Conservation (phyloP, 2,888 invertebrate genomes). For the Andrena dorsata region DNA sequence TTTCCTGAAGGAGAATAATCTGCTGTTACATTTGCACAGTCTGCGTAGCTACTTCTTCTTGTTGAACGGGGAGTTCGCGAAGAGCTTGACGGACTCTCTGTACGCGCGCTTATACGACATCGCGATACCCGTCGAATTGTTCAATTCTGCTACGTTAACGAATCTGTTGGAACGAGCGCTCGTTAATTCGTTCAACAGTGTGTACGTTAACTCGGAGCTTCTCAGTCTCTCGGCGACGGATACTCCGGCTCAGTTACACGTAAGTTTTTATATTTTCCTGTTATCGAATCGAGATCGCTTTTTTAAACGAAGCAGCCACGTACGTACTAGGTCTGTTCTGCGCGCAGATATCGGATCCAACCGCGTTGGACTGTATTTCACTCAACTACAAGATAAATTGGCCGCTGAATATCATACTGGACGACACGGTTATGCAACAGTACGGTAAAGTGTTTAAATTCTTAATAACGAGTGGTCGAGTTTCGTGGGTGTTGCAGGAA, state of each 20-base stretch:
- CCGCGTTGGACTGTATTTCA: constrained; percentile 89
- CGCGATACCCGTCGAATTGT: constrained; percentile 88
- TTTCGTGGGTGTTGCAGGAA: constrained; percentile 91
- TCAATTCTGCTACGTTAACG: constrained; percentile 90
- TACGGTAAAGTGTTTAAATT: constrained; percentile 92
- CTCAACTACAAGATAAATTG: constrained; percentile 90
- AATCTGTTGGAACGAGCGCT: constrained; percentile 90
- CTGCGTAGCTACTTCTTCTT: constrained; percentile 92
- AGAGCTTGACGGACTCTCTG: constrained; percentile 89
- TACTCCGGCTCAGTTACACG: constrained; percentile 82
- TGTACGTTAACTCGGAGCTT: constrained; percentile 79
- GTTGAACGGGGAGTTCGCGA: constrained; percentile 92
- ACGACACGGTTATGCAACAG: constrained; percentile 89
- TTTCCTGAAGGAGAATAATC: constrained; percentile 88
- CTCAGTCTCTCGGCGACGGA: constrained; percentile 80
- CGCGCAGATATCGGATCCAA: constrained; percentile 85
- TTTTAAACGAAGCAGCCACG: not conserved
- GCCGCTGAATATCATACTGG: constrained; percentile 92
- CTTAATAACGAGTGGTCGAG: constrained; percentile 90
- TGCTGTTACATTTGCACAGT: constrained; percentile 90
- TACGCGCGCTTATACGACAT: constrained; percentile 89
- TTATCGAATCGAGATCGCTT: too few species aligned
- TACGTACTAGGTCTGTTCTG: too few species aligned
- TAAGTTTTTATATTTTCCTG: constrained; percentile 73
- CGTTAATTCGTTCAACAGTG: constrained; percentile 88